Conservation (phyloP, 2,797 vertebrate genomes). For the Aphelocoma californica region DNA sequence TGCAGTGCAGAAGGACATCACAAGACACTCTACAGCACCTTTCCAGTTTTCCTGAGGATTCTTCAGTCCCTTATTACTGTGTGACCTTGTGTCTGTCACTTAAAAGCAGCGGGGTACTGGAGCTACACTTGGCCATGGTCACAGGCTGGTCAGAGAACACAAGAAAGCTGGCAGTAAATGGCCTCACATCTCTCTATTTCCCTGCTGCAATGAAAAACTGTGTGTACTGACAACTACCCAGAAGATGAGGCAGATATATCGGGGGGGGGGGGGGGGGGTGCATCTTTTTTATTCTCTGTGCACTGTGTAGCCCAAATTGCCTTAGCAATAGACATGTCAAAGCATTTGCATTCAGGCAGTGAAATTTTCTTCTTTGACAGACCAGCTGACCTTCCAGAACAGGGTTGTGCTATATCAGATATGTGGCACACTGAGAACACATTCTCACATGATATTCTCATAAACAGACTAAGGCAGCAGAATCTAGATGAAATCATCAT, state of each 20-base stretch:
- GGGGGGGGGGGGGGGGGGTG: rapidly evolving
- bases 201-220: not conserved
- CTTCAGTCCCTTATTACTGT: not conserved
- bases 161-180: not conserved
- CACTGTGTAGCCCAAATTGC: not conserved
- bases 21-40: not conserved
- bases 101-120: not conserved
- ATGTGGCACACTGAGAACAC: not conserved
- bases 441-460: not conserved
- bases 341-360: not conserved
- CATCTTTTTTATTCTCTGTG: not conserved
- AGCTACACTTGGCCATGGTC: not conserved
- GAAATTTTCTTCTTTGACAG: not conserved
- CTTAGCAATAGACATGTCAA: not conserved
- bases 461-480: not conserved
- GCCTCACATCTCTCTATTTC: not conserved
- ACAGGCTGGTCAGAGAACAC: not conserved
- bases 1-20: not conserved
- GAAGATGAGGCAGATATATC: not conserved
- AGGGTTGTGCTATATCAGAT: not conserved
- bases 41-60: not conserved
- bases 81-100: not conserved
- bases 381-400: not conserved
- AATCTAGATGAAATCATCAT: not conserved
- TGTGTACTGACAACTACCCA: not conserved